Conservation (phyloP, 2,797 vertebrate genomes). For the Eulemur coronatus region DNA sequence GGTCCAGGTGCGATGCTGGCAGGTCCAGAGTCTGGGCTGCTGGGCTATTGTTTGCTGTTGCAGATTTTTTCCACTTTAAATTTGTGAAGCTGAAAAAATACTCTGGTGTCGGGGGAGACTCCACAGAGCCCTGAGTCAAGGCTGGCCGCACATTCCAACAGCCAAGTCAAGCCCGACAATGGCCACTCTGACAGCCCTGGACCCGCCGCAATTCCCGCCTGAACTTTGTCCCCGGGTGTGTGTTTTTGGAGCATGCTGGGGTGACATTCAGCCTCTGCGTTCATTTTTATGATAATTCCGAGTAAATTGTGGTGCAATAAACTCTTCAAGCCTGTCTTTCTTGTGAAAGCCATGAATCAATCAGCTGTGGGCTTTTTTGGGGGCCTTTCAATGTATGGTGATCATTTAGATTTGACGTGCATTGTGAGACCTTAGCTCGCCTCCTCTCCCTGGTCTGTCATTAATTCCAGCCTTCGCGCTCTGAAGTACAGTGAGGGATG, state of each 20-base stretch:
- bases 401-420: slow-evolving; percentile 99
- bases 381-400: slow-evolving; percentile 95
- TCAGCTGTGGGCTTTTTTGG: slow-evolving; percentile 92
- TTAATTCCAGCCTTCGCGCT: slow-evolving; percentile 95
- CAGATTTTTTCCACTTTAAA: too few species aligned
- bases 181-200: slow-evolving; percentile 76
- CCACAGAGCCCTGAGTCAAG: slow-evolving; percentile 67
- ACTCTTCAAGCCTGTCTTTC: slow-evolving; percentile 95
- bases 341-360: slow-evolving; percentile 96
- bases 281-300: slow-evolving; percentile 92
- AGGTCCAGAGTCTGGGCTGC: neutral
- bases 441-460: slow-evolving; percentile 94
- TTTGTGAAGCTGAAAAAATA: neutral
- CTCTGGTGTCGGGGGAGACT: neutral
- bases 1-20: fast-evolving
- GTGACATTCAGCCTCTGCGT: slow-evolving; percentile 92
- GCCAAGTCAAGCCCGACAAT: slow-evolving; percentile 70
- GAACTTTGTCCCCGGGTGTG: slow-evolving; percentile 86
- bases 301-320: slow-evolving; percentile 93
- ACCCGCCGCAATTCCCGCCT: slow-evolving; percentile 64
- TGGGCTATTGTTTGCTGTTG: neutral
- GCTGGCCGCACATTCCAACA: slow-evolving; percentile 69
- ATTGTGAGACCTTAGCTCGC: slow-evolving; percentile 96
- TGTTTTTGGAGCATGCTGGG: slow-evolving; percentile 87
- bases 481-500: slow-evolving; percentile 95